Base-by-base conservation (phyloP, 1,140 invertebrate species). In the Trypoxylus dichotomus region DNA sequence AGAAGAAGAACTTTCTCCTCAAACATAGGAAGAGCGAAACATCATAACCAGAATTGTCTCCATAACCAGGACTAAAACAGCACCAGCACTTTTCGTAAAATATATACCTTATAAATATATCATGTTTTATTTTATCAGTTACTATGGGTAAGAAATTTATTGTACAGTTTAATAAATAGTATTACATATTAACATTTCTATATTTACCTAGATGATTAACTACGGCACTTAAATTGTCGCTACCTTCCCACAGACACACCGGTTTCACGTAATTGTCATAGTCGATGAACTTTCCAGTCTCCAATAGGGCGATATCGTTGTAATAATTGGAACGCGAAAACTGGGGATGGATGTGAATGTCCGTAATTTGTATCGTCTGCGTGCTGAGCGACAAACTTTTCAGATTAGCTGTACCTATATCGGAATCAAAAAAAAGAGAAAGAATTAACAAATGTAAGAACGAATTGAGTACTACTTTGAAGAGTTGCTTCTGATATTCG, bases 191-290 rank as follows among this genome's bases (percentile, higher is more conserved):
- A 47, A 47, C 13, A 47, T 54, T 54, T 54, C 15, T n/a, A n/a
- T 6, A n/a, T 7, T 54, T 71, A 76, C 75, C 75, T 15, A 54
- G n/a, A 79, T 82, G 75, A 58, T 81, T 79, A 3, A 84, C 73
- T n/a, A 85, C 78, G 19, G 32, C 15, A 15, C 81, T 47, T 32
- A 85, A 74, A 24, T 79, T 60, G 0, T 37, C 27, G 10, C 76
- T 58, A 42, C 83, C 84, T 37, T 82, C 79, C 87, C 85, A 84
- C 2, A 92, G 83, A 80, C 91, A 92, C 8, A 89, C 89, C 5
- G 91, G 91, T 80, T 88, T 85, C 47, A 91, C 86, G 73, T 86
- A 86, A 42, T 87, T 86, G 74, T 87, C 81, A 72, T 90, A 87
- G 43, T 83, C 77, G 2, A 88, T 85, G 7, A 82, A 41, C 7